Evolutionary conservation across 2,888 invertebrate species (phyloP).

Genomic region (Microplitis manilae): DNA sequence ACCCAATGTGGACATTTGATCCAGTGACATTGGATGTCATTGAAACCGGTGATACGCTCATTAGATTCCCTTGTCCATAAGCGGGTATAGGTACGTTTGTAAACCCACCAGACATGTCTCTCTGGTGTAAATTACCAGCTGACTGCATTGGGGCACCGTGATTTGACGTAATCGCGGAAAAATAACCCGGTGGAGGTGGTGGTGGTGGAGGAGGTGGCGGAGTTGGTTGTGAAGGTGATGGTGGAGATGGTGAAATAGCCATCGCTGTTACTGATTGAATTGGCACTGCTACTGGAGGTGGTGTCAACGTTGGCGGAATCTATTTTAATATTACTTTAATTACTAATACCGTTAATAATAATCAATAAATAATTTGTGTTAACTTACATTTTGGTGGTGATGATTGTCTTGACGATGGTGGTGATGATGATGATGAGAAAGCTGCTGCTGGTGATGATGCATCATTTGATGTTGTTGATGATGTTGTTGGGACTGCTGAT

Average conservation of each 20-base stretch:
- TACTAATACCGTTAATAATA: not conserved
- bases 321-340: not conserved
- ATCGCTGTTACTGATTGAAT: slow-evolving; percentile 28
- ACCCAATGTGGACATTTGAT: slow-evolving; percentile 67
- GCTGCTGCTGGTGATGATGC: slow-evolving; percentile 73
- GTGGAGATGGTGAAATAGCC: slow-evolving; percentile 39
- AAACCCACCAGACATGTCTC: slow-evolving; percentile 57
- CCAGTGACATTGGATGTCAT: slow-evolving; percentile 34
- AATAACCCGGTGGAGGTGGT: slow-evolving; percentile 56
- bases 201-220: slow-evolving; percentile 52
- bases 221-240: slow-evolving; percentile 44
- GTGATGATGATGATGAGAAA: slow-evolving; percentile 53
- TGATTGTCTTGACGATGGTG: slow-evolving; percentile 69
- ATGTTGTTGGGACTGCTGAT: slow-evolving; percentile 50
- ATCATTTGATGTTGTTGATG: slow-evolving; percentile 70
- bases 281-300: slow-evolving; percentile 44
- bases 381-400: slow-evolving; percentile 61
- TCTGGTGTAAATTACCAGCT: slow-evolving; percentile 56
- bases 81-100: slow-evolving; percentile 61
- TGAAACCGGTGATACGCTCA: slow-evolving; percentile 62
- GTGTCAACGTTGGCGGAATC: slow-evolving; percentile 50
- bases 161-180: slow-evolving; percentile 60
- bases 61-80: slow-evolving; percentile 60
- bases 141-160: slow-evolving; percentile 70
- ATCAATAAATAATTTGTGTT: not conserved